These are phyloP conservation scores for Ostrea denselamellosa DNA, from an alignment of 1,140 invertebrate species.

Conservation along the genomic window DNA sequence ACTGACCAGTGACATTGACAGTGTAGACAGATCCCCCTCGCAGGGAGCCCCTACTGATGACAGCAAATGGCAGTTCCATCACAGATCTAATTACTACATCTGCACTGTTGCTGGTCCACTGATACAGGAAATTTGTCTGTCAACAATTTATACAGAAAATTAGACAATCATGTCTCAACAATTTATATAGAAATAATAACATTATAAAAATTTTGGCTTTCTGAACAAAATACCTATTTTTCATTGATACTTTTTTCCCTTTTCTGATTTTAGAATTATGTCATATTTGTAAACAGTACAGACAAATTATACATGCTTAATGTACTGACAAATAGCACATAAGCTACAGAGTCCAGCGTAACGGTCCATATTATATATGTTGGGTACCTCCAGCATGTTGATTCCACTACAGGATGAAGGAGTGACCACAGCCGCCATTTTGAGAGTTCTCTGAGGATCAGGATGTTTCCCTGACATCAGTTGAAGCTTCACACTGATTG, in stretches of 20 bases:
- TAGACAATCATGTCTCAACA: not conserved
- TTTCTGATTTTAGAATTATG: too few relatives aligned
- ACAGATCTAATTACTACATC: not conserved
- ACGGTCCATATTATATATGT: too few relatives aligned
- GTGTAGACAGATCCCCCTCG: constrained; percentile 43
- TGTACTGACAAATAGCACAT: too few relatives aligned
- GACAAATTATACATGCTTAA: too few relatives aligned
- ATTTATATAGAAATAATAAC: too few relatives aligned
- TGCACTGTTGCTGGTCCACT: constrained; percentile 32
- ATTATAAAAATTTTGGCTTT: too few relatives aligned
- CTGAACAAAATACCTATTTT: too few relatives aligned
- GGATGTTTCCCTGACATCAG: constrained; percentile 27
- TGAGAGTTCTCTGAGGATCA: constrained; percentile 1
- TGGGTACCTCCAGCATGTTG: not conserved
- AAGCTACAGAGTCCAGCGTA: too few relatives aligned
- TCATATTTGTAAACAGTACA: too few relatives aligned
- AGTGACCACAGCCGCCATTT: constrained; percentile 13
- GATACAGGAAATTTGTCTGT: constrained; percentile 26
- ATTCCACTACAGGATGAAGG: constrained; percentile 38
- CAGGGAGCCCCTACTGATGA: constrained; percentile 28
- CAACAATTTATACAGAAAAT: not conserved
- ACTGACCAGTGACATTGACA: constrained; percentile 44
- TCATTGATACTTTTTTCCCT: too few relatives aligned
- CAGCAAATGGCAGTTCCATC: constrained; percentile 39
- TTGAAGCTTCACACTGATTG: constrained; percentile 34